A percentile compares a stretch with the other conserved stretches of the same genome.
These are phyloP conservation scores for Catostylus mosaicus DNA, from an alignment of 30 jellyfish, hydroid and myxozoan species.

Conservation along the genomic window DNA sequence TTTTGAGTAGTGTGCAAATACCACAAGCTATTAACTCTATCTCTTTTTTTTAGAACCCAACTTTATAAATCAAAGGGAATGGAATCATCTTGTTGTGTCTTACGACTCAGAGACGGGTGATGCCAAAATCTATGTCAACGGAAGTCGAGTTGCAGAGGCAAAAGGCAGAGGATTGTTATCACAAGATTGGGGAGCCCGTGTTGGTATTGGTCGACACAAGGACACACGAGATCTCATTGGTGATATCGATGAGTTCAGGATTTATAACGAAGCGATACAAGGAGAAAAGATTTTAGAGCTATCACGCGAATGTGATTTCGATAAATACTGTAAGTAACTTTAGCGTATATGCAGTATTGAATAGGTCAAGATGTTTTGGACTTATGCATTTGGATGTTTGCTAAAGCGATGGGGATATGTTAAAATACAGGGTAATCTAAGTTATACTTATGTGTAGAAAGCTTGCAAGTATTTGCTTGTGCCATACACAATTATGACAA, in stretches of 20 bases:
- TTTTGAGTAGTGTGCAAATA: no score
- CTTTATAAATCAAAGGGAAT: slow-evolving; percentile 67
- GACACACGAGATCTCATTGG: slow-evolving; percentile 90
- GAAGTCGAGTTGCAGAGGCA: slow-evolving; percentile 70
- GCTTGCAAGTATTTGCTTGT: no score
- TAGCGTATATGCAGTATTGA: no score
- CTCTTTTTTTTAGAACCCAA: slow-evolving; percentile 63
- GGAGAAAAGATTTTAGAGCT: slow-evolving; percentile 71
- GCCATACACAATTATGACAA: no score
- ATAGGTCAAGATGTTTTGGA: no score
- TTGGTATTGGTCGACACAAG: slow-evolving; percentile 96
- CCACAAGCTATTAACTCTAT: no score
- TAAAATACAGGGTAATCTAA: no score
- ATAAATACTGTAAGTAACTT: slow-evolving; percentile 92
- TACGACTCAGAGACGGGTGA: slow-evolving; percentile 85
- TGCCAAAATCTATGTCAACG: slow-evolving; percentile 87
- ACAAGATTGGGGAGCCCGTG: slow-evolving; percentile 93
- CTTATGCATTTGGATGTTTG: no score
- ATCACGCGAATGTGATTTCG: slow-evolving; percentile 85
- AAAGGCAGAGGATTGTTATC: slow-evolving; percentile 90
- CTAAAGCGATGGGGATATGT: no score
- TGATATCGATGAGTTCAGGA: slow-evolving; percentile 81
- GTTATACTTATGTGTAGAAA: no score
- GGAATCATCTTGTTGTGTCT: slow-evolving; percentile 93
- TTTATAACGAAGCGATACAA: slow-evolving; percentile 78